phyloP scores from a whole-genome alignment of 2,113 vertebrate genomes.

The Chionomys nivalis region DNA sequence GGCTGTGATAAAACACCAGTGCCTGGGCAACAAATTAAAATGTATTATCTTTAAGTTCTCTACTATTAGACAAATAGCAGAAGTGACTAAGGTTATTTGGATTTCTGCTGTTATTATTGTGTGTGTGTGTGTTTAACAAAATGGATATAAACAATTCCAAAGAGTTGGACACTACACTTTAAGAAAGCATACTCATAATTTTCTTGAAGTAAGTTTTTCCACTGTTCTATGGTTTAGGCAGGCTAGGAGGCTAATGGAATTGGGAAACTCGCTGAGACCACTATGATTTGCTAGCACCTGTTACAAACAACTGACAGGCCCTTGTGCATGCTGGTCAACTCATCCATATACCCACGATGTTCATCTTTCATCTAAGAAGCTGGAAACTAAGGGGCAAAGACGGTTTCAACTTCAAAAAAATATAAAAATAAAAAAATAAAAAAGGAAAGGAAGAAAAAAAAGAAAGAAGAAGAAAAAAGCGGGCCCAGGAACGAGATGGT shows the following conservation, averaged over 20 bases:
- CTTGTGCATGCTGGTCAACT: background rate
- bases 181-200: background rate
- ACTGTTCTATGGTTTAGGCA: background rate
- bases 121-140: background rate
- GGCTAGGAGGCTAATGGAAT: background rate
- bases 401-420: background rate
- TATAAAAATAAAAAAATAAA: no score
- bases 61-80: background rate
- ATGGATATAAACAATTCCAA: background rate
- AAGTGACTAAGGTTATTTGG: background rate
- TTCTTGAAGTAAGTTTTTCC: background rate
- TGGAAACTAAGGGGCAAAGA: background rate
- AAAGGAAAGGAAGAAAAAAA: no score
- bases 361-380: conserved; percentile 28
- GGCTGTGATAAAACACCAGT: background rate
- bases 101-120: background rate
- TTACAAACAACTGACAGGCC: background rate
- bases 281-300: background rate
- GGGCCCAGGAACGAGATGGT: background rate
- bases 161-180: background rate
- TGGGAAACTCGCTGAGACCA: background rate
- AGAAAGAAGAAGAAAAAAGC: background rate
- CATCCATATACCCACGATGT: background rate
- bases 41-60: background rate
- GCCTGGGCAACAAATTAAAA: background rate